A percentile compares a stretch with the other conserved stretches of the same genome.
phyloP scores from a whole-genome alignment of 2,113 vertebrate genomes.

The Coptodon bakossiorum region DNA sequence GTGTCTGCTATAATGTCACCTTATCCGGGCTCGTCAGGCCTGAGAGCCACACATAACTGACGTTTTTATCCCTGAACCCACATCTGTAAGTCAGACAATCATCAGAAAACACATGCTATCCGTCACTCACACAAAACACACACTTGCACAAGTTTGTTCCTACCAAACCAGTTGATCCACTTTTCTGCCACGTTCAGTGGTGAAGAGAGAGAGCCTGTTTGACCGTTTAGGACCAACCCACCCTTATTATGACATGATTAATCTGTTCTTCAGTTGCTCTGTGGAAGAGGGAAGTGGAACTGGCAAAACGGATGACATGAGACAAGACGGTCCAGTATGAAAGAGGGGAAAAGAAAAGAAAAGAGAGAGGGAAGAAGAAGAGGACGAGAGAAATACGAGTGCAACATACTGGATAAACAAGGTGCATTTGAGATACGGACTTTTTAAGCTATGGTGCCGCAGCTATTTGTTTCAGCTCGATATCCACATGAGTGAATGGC shows the following conservation, averaged over 20 bases:
- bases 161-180: conserved; percentile 61
- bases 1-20: background rate
- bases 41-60: background rate
- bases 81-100: background rate
- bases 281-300: conserved; percentile 38
- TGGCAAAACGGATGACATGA: conserved; percentile 10
- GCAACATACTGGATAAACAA: background rate
- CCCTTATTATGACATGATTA: conserved; percentile 19
- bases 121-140: background rate
- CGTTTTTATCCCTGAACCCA: background rate
- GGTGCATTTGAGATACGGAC: background rate
- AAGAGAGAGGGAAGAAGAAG: background rate
- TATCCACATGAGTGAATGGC: background rate
- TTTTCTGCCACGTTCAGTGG: conserved; percentile 1
- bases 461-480: background rate
- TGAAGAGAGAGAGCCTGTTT: conserved; percentile 31
- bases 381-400: background rate
- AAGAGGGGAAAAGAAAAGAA: background rate
- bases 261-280: conserved; percentile 28
- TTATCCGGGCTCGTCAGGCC: background rate
- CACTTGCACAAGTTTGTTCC: background rate
- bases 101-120: background rate
- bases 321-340: background rate
- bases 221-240: conserved; percentile 37
- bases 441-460: background rate